Evolutionary conservation across 2,888 invertebrate species (phyloP).

Genomic region (Eristalinus aeneus): DNA sequence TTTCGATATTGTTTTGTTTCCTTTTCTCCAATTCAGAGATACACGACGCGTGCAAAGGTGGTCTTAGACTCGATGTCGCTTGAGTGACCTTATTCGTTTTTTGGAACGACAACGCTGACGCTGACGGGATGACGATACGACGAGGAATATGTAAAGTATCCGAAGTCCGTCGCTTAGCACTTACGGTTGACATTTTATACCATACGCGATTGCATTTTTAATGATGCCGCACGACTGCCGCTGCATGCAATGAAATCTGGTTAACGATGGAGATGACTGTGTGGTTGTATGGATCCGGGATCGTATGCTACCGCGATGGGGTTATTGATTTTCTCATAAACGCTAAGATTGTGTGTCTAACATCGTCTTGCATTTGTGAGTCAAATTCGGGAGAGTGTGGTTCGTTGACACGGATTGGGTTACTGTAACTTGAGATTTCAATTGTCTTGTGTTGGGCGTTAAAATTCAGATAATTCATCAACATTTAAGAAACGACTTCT

Average conservation of each 20-base stretch:
- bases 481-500: neutral
- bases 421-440: neutral
- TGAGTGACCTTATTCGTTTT: constrained; percentile 67
- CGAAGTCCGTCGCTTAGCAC: constrained; percentile 11
- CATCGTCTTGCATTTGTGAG: constrained; percentile 3
- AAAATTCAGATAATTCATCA: neutral
- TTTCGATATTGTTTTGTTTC: constrained; percentile 44
- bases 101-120: constrained; percentile 1
- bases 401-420: neutral
- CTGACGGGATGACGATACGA: neutral
- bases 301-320: neutral
- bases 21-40: constrained; percentile 7
- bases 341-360: neutral
- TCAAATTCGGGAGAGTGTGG: neutral
- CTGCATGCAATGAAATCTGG: neutral
- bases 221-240: constrained; percentile 12
- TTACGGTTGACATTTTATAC: constrained; percentile 23
- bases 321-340: neutral
- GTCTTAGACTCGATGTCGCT: constrained; percentile 62
- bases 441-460: neutral
- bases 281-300: constrained; percentile 10
- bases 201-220: constrained; percentile 51
- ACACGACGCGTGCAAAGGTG: constrained; percentile 2
- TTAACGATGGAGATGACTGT: neutral
- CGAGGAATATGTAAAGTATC: constrained; percentile 59